phyloP scores from a whole-genome alignment of 2,888 invertebrate species.

The Gisinianus flammeolus region DNA sequence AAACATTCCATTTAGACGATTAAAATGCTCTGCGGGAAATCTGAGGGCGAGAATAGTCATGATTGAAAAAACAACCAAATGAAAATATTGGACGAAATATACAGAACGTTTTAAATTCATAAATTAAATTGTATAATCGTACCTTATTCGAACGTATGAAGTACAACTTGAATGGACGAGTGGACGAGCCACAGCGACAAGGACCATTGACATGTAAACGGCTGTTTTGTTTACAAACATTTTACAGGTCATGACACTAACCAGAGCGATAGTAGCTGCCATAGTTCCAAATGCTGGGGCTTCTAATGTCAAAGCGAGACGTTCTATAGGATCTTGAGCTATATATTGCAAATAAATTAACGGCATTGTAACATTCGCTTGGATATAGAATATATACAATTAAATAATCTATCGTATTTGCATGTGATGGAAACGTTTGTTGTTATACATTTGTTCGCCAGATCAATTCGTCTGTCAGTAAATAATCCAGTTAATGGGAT shows the following conservation, averaged over 20 bases:
- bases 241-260: constrained; percentile 49
- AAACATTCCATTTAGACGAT: constrained; percentile 60
- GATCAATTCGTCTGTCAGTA: constrained; percentile 48
- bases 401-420: not conserved
- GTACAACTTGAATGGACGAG: constrained; percentile 60
- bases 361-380: too few relatives aligned
- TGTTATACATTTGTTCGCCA: constrained; percentile 43
- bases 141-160: constrained; percentile 60
- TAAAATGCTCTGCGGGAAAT: constrained; percentile 60
- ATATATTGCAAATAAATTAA: not conserved
- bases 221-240: constrained; percentile 52
- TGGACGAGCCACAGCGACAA: constrained; percentile 60
- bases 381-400: not conserved
- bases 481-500: constrained; percentile 52
- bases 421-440: not conserved
- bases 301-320: constrained; percentile 49
- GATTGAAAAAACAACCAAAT: too few relatives aligned
- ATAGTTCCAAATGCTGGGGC: constrained; percentile 52
- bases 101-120: too few relatives aligned
- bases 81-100: too few relatives aligned
- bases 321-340: constrained; percentile 44
- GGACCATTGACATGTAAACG: constrained; percentile 59
- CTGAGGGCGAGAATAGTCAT: too few relatives aligned
- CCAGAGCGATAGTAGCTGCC: constrained; percentile 42
- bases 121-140: too few relatives aligned